Evolutionary conservation across 1,140 invertebrate species (phyloP).

Genomic region (Drosophila micromelanica): DNA sequence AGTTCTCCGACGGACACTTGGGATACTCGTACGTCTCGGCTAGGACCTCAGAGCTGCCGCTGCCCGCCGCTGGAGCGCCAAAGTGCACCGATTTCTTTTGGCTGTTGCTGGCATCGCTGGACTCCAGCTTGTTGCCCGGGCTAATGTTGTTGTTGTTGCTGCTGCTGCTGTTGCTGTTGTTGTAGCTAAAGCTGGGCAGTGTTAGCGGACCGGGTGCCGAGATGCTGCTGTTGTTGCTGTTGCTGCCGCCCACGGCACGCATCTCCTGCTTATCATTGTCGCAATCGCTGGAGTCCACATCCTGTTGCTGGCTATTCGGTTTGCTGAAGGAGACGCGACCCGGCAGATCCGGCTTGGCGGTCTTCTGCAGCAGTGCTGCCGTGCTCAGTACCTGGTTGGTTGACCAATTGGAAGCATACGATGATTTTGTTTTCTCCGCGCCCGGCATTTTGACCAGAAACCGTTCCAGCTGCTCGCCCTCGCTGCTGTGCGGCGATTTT

Average conservation of each 20-base stretch:
- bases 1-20: constrained; percentile 80
- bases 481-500: constrained; percentile 55
- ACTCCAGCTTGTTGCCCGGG: constrained; percentile 32
- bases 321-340: constrained; percentile 81
- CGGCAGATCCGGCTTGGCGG: constrained; percentile 75
- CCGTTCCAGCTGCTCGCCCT: constrained; percentile 59
- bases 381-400: constrained; percentile 43
- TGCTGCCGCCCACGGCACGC: background rate
- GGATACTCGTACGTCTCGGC: constrained; percentile 81
- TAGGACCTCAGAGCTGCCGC: constrained; percentile 59
- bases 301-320: constrained; percentile 44
- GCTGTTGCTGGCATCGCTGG: constrained; percentile 15
- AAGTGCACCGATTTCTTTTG: constrained; percentile 80
- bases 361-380: constrained; percentile 42
- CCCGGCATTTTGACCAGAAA: constrained; percentile 60
- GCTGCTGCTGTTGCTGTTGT: background rate
- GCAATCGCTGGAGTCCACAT: constrained; percentile 77
- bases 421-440: constrained; percentile 45
- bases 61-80: constrained; percentile 49
- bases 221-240: constrained; percentile 53
- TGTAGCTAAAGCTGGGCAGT: constrained; percentile 44
- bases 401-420: constrained; percentile 39
- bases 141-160: background rate
- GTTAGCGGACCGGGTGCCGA: constrained; percentile 70
- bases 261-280: constrained; percentile 74